These are phyloP conservation scores for Synchiropus splendidus DNA, from an alignment of 2,113 vertebrate genomes.

Conservation along the genomic window DNA sequence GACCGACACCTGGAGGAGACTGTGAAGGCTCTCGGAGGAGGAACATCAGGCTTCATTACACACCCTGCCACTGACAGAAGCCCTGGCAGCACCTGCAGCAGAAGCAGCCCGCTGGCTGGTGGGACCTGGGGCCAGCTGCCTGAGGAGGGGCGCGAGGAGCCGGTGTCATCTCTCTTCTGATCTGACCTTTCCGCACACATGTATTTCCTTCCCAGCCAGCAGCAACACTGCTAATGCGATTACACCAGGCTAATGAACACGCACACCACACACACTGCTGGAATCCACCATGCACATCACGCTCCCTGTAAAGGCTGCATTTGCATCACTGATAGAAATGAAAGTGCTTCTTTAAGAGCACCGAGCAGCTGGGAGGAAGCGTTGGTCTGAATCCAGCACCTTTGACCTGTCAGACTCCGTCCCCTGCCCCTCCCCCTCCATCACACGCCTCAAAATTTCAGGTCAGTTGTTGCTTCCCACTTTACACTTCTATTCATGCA, in stretches of 20 bases:
- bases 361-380: conserved; percentile 38
- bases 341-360: conserved; percentile 66
- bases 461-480: neutral
- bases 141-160: conserved; percentile 8
- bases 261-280: conserved; percentile 13
- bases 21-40: conserved; percentile 29
- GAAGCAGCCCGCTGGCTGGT: no score
- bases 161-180: conserved; percentile 49
- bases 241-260: conserved; percentile 67
- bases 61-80: conserved; percentile 37
- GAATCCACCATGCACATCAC: conserved; percentile 56
- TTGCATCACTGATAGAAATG: conserved; percentile 73
- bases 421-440: neutral
- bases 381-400: conserved; percentile 34
- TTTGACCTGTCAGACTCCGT: conserved; percentile 29
- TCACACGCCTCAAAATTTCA: conserved; percentile 3
- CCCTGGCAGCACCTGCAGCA: no score
- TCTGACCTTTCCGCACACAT: conserved; percentile 66
- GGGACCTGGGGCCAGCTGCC: no score
- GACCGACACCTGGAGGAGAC: conserved; percentile 16
- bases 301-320: conserved; percentile 68
- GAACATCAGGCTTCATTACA: conserved; percentile 48
- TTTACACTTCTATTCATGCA: no score
- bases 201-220: conserved; percentile 45
- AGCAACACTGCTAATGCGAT: conserved; percentile 70